Conservation (phyloP, 2,888 invertebrate genomes). For the Piscicola geometra region DNA sequence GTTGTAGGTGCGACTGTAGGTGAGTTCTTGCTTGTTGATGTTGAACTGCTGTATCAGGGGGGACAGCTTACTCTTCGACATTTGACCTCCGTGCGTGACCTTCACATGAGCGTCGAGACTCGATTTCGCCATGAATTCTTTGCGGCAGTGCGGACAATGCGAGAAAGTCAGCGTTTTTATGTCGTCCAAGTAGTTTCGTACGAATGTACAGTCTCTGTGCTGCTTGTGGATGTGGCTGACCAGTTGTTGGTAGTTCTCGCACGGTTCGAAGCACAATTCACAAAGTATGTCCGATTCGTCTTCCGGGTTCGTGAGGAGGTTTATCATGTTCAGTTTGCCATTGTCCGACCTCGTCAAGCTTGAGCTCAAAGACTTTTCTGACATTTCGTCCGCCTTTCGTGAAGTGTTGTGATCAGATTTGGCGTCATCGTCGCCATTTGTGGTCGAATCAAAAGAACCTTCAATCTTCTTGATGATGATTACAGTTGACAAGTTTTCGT, state of each 20-base stretch:
- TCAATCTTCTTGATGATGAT: slow-evolving; percentile 35
- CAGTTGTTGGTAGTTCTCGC: slow-evolving; percentile 27
- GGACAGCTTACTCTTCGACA: slow-evolving; percentile 9
- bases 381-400: background rate
- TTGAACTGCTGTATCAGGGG: background rate
- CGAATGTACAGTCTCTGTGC: slow-evolving; percentile 36
- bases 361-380: background rate
- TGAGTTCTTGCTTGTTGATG: slow-evolving; percentile 4
- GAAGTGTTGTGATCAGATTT: background rate
- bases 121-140: slow-evolving; percentile 28
- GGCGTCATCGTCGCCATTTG: background rate
- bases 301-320: background rate
- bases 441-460: background rate
- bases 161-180: slow-evolving; percentile 28
- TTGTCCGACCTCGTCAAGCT: background rate
- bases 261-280: slow-evolving; percentile 32
- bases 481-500: slow-evolving; percentile 29
- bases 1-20: background rate
- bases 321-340: background rate
- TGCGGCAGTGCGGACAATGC: slow-evolving; percentile 33
- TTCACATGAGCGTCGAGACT: slow-evolving; percentile 32
- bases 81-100: slow-evolving; percentile 32
- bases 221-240: slow-evolving; percentile 30
- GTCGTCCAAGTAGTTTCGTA: slow-evolving; percentile 36
- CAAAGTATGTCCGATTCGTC: slow-evolving; percentile 10